Base-by-base conservation (phyloP, 2,113 vertebrate species). In the Chaetodon trifascialis region DNA sequence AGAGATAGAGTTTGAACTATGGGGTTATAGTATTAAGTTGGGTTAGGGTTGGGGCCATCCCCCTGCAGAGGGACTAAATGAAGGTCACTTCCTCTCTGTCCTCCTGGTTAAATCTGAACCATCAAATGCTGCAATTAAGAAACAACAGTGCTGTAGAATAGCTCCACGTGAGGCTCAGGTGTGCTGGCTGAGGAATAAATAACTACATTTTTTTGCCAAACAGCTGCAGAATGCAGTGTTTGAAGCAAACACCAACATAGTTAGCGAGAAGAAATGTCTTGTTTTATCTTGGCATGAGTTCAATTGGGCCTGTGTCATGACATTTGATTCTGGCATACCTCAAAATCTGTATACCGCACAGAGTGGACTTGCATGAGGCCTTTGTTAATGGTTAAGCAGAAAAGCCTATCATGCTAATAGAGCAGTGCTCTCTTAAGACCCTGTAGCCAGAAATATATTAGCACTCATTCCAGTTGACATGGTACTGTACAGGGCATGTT, bases 311-410 rank as follows among this genome's bases (percentile, higher is more conserved):
- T 34, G 5, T 74, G 59, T 54, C 49, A 25, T 21, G 49, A 10
- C 34, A 63, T 59, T 63, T 64, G 2, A 65, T 71, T 71, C 68
- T 46, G 40, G 14, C 14, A n/a, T 36, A 9, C 7, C 42, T 16
- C 40, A 49, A 36, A 47, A 11, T 2, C n/a, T 9, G 11, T 23
- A 44, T 44, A 36, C 19, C 49, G 49, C 67, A 34, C 59, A 58
- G 52, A 40, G 19, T 21, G 12, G 25, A 73, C 25, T 36, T 47
- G 36, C 55, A 40, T 36, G 30, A 72, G 67, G 47, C 54, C 12
- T 64, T 52, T 71, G 34, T 56, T 68, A 71, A 64, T 70, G 44
- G 81, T 69, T 30, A 71, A 62, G 30, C 10, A 78, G 23, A 65
- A 73, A 58, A 44, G 34, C 3, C 4, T 36, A 58, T 36, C 5